Percentiles rank a stretch among this genome's conserved stretches.
Conservation (phyloP, 2,888 invertebrate species). For the Synergus gifuensis region DNA sequence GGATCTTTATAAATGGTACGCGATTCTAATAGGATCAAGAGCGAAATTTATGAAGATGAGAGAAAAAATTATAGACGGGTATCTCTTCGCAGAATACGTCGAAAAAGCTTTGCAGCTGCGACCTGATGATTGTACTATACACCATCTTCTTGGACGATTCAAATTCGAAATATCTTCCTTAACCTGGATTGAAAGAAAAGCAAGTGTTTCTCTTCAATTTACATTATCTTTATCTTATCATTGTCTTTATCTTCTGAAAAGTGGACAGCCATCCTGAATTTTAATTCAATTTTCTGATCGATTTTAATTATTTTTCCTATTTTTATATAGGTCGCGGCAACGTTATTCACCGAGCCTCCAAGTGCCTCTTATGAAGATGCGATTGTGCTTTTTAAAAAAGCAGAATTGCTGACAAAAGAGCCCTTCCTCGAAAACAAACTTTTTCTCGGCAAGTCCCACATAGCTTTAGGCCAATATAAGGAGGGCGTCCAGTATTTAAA, state of each 20-base stretch:
- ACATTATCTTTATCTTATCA: too few species aligned
- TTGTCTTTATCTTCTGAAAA: not conserved
- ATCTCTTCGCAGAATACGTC: slow-evolving; percentile 84
- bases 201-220: slow-evolving; percentile 50
- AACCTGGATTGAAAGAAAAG: slow-evolving; percentile 83
- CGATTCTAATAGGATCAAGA: slow-evolving; percentile 83
- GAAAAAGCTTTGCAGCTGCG: slow-evolving; percentile 82
- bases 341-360: slow-evolving; percentile 83
- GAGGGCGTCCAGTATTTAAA: slow-evolving; percentile 79
- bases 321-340: slow-evolving; percentile 79
- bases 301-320: slow-evolving; percentile 19
- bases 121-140: slow-evolving; percentile 82
- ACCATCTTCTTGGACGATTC: slow-evolving; percentile 86
- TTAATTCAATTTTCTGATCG: not conserved
- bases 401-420: slow-evolving; percentile 79
- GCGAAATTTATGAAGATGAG: slow-evolving; percentile 81
- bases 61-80: slow-evolving; percentile 84
- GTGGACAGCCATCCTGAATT: not conserved
- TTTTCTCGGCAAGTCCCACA: slow-evolving; percentile 81
- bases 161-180: slow-evolving; percentile 83
- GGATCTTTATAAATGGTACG: slow-evolving; percentile 87
- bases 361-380: slow-evolving; percentile 82
- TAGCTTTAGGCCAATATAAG: slow-evolving; percentile 78
- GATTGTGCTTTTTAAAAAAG: slow-evolving; percentile 79
- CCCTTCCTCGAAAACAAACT: slow-evolving; percentile 82